Base-by-base conservation (phyloP, 1,140 invertebrate species). In the Pseudomyrmex gracilis region DNA sequence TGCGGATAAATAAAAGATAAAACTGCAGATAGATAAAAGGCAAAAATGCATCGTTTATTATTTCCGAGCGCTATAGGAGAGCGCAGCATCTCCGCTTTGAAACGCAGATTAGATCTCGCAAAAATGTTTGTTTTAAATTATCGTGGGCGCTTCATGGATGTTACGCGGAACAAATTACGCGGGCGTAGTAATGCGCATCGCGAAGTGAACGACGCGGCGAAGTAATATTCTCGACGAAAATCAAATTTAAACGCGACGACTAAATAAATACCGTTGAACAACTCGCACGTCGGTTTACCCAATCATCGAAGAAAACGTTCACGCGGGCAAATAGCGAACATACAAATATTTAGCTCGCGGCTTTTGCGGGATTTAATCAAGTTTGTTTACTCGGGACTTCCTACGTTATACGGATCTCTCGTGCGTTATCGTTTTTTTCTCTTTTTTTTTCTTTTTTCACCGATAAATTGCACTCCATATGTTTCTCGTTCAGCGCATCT, bases 301-400 rank as follows among this genome's bases (percentile, higher is more conserved):
- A 58, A 51, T 17, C 47, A 12, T 17, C 47, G 12, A 20, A 10
- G 43, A 70, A 22, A 53, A n/a, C 20, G 13, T 57, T 67, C 49
- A 9, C 34, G 61, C 47, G n/a, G 13, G 43, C 43, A 24, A 53
- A 60, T 20, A 76, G 34, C 45, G 61, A 77, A 43, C 51, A 20
- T 34, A 34, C 24, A 20, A 10, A 73, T 73, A 20, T 60, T 80
- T 51, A 49, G 3, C 67, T 20, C 45, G 67, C 17, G 20, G 67
- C 4, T 10, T 17, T 49, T 8, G 57, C 58, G 45, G 15, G 45
- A 73, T 73, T 73, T 61, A 82, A 82, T 82, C 67, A 71, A 60
- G 8, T 24, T 10, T 61, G 57, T 61, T 61, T 51, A 34, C 45
- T 45, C 68, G 15, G n/a, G 10, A 4, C n/a, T 49, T 12, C 45